Percentiles rank a stretch among this genome's conserved stretches.
Conservation (phyloP, 1,140 invertebrate genomes). For the Drosophila nasuta region DNA sequence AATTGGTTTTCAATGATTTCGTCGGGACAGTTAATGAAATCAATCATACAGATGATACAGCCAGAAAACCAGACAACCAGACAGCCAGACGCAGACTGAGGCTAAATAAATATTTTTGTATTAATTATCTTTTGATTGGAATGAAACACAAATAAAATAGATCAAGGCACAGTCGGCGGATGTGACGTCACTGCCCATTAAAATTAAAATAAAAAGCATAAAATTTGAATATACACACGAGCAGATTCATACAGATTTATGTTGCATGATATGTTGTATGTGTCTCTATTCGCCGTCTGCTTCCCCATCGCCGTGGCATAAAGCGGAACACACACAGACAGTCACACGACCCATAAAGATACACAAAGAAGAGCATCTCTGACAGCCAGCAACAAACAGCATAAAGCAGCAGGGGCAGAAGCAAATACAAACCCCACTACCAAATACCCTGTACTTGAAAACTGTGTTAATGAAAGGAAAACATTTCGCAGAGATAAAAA, state of each 20-base stretch:
- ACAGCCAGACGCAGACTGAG: neutral
- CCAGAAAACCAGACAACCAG: neutral
- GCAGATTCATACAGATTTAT: neutral
- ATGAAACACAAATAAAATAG: constrained; percentile 32
- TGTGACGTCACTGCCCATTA: constrained; percentile 40
- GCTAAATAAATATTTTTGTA: constrained; percentile 37
- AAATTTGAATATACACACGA: constrained; percentile 30
- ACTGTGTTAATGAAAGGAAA: neutral
- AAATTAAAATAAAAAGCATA: constrained; percentile 29
- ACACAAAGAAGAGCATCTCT: constrained; percentile 48
- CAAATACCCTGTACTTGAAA: constrained; percentile 1
- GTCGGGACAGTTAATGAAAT: constrained; percentile 39
- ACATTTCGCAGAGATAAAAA: too few species aligned
- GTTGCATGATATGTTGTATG: neutral
- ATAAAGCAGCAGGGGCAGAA: constrained; percentile 15
- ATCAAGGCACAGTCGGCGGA: constrained; percentile 19
- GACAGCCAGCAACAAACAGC: constrained; percentile 45
- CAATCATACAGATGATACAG: constrained; percentile 11
- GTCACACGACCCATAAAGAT: constrained; percentile 43
- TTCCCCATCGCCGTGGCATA: constrained; percentile 6
- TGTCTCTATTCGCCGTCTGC: constrained; percentile 3
- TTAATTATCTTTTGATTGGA: constrained; percentile 24
- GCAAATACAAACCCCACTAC: neutral
- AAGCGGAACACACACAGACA: constrained; percentile 36
- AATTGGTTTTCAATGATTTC: constrained; percentile 57